These are phyloP conservation scores for Aegithalos caudatus DNA, from an alignment of 2,113 vertebrate species.

Conservation along the genomic window DNA sequence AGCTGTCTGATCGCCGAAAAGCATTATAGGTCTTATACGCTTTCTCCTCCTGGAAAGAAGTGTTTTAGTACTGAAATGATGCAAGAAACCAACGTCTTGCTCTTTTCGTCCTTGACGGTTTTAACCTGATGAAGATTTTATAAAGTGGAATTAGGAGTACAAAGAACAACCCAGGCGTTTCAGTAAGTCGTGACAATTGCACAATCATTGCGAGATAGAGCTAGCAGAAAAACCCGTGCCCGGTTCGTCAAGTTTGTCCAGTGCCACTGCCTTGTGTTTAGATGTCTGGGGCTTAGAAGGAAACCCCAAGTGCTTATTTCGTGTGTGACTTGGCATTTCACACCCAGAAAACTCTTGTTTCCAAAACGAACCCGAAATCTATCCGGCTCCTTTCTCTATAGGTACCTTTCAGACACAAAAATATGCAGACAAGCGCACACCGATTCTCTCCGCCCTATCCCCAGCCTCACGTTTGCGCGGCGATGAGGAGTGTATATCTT, in stretches of 20 bases:
- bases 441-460: neutral
- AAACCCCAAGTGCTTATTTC: neutral
- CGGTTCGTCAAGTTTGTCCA: neutral
- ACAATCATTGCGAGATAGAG: neutral
- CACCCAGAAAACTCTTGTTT: neutral
- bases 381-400: neutral
- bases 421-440: neutral
- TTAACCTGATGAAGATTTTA: neutral
- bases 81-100: neutral
- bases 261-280: neutral
- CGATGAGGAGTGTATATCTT: neutral
- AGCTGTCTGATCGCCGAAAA: neutral
- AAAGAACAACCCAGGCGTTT: neutral
- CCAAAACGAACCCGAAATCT: neutral
- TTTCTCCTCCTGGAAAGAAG: neutral
- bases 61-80: neutral
- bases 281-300: neutral
- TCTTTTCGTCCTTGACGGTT: neutral
- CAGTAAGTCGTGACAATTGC: neutral
- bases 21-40: accelerated
- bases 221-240: neutral
- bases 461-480: neutral
- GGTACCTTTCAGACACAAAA: neutral
- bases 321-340: neutral
- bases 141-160: neutral